These are phyloP conservation scores for Pseudorectes ferrugineus DNA, from an alignment of 2,113 vertebrate genomes.

Conservation along the genomic window DNA sequence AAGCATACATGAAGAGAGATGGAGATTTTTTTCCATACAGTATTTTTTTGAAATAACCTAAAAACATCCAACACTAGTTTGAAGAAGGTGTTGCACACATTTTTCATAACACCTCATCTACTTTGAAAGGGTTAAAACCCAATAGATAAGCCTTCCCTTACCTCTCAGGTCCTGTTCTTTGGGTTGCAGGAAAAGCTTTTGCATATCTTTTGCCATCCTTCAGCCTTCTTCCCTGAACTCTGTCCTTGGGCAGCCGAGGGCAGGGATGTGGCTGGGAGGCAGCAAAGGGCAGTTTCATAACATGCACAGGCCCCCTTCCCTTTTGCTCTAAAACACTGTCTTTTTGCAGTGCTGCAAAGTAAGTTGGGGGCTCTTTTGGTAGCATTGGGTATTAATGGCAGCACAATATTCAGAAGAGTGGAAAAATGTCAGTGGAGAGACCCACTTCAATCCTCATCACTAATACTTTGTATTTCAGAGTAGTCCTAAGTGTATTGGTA, in stretches of 20 bases:
- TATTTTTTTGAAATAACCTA: background rate
- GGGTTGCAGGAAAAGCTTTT: background rate
- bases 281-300: background rate
- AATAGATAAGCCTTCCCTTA: background rate
- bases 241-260: fast-evolving
- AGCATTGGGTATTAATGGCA: background rate
- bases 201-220: background rate
- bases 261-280: background rate
- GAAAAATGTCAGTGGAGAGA: background rate
- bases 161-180: background rate
- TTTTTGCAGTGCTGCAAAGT: background rate
- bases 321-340: background rate
- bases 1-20: background rate
- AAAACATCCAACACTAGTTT: background rate
- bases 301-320: fast-evolving
- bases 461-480: background rate
- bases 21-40: background rate
- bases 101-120: background rate
- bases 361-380: background rate
- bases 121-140: background rate
- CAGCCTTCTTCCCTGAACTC: background rate
- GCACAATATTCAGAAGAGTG: background rate
- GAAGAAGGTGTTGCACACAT: background rate
- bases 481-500: background rate
- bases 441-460: background rate